phyloP scores from a whole-genome alignment of 2,797 vertebrate genomes.

The Sebastes cheni region DNA sequence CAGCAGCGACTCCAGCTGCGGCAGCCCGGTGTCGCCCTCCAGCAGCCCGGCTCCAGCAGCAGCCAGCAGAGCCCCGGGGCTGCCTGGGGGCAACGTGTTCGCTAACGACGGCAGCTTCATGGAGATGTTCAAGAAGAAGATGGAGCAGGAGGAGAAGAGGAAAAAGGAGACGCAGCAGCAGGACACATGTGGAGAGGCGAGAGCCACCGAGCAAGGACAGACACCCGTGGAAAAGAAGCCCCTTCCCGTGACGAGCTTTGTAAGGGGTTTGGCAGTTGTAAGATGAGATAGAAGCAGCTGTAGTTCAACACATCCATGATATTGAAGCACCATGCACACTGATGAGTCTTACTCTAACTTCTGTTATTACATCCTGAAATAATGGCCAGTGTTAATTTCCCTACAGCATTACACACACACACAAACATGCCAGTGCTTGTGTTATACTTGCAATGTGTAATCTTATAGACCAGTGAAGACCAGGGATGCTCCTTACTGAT shows the following conservation, averaged over 20 bases:
- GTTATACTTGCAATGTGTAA: not conserved
- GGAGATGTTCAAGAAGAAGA: constrained; percentile 97
- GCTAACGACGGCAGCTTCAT: constrained; percentile 98
- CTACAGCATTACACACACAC: not conserved
- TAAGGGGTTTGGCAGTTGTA: constrained; percentile 85
- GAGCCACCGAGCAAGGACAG: constrained; percentile 73
- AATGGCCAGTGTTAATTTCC: not conserved
- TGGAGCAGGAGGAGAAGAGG: constrained; percentile 87
- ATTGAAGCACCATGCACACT: not conserved
- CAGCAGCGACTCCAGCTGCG: constrained; percentile 70
- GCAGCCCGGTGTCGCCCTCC: constrained; percentile 69
- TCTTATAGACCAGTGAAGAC: constrained; percentile 28
- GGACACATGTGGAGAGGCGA: constrained; percentile 71
- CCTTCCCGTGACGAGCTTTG: constrained; percentile 84
- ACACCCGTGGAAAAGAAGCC: constrained; percentile 80
- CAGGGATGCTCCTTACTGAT: constrained; percentile 40
- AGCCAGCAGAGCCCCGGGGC: constrained; percentile 29
- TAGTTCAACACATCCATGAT: constrained; percentile 30
- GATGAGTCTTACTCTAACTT: not conserved
- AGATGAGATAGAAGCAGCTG: constrained; percentile 61
- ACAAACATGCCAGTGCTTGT: not conserved
- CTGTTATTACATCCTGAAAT: not conserved
- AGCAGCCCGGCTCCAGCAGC: constrained; percentile 50
- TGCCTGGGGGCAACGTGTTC: constrained; percentile 84
- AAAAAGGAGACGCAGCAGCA: constrained; percentile 82